Base-by-base conservation (phyloP, 1,140 invertebrate genomes). In the Procambarus virginalis region DNA sequence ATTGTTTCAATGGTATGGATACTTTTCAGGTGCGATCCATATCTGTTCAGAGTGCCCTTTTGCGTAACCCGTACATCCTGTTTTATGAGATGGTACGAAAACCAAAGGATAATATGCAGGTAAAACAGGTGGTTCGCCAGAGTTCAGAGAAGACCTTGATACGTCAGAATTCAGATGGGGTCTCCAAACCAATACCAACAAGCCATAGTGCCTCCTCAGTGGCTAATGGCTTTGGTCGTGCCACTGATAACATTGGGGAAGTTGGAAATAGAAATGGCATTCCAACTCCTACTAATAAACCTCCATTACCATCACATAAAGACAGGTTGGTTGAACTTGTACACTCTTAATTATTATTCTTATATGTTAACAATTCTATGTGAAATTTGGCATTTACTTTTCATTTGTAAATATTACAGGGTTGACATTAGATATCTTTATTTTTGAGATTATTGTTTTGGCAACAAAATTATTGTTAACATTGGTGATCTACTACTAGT, bases 1-100 rank as follows among this genome's bases (percentile, higher is more conserved):
- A 64, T 20, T 64, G 55, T 58, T 64, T 20, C 0, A 20, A 64
- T 17, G 60, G 17, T 17, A 2, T 73, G 5, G 6, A 34, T 22
- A 4, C 22, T 73, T 73, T 34, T n/a, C 51, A 96, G 95, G 97
- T 98, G 75, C 95, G 96, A 86, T 95, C 96, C 84, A 95, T 97
- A 86, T 96, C 96, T 76, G 94, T 97, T 82, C 96, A 95, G 92
- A 96, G 95, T 92, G 97, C 97, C 64, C 94, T 97, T 22, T 96
- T 95, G 92, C 97, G 96, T 20, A 97, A 97, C 93, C 97, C 97
- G 2, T 98, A 98, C 93, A 97, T 98, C 77, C 97, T 98, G 95
- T 97, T 98, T 91, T 98, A 98, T 93, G 97, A 98, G 94, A 95
- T 97, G 94, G 96, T 91, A 3, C 84, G 86, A 45, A 81, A 83